Conservation (phyloP, 2,888 invertebrate genomes). For the Cyrtodaria siliqua region DNA sequence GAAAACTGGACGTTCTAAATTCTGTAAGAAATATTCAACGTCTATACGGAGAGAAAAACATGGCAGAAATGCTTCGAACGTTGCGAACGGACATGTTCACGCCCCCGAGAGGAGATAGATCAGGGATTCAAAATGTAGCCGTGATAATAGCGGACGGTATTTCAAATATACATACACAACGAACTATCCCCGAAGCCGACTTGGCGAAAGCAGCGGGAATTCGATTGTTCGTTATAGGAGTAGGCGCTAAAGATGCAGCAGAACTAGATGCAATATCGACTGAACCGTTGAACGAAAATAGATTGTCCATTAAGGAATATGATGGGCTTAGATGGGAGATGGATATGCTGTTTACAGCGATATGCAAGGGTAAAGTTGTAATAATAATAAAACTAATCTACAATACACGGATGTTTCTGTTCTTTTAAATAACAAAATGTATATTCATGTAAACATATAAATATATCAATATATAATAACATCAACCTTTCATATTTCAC, state of each 20-base stretch:
- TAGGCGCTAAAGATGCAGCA: constrained; percentile 67
- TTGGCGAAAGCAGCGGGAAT: constrained; percentile 63
- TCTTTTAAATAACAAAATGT: too few species aligned
- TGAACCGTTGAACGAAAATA: constrained; percentile 71
- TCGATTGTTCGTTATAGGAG: constrained; percentile 72
- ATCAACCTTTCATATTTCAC: too few species aligned
- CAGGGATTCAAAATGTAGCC: constrained; percentile 69
- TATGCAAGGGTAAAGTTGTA: constrained; percentile 38
- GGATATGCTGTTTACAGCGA: constrained; percentile 53
- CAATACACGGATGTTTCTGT: too few species aligned
- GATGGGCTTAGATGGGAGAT: constrained; percentile 65
- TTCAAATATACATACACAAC: constrained; percentile 73
- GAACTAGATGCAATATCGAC: constrained; percentile 78
- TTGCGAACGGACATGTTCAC: constrained; percentile 74
- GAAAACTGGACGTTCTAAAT: constrained; percentile 63
- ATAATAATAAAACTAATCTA: not conserved
- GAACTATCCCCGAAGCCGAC: constrained; percentile 73
- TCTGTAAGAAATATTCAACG: constrained; percentile 71
- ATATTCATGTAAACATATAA: not conserved
- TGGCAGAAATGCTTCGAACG: constrained; percentile 73
- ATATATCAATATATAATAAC: not conserved
- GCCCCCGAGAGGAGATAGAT: constrained; percentile 72
- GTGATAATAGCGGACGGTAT: constrained; percentile 81
- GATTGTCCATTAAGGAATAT: constrained; percentile 71
- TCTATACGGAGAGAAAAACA: constrained; percentile 74